Conservation (phyloP, 1,140 invertebrate species). For the Caerostris extrusa region DNA sequence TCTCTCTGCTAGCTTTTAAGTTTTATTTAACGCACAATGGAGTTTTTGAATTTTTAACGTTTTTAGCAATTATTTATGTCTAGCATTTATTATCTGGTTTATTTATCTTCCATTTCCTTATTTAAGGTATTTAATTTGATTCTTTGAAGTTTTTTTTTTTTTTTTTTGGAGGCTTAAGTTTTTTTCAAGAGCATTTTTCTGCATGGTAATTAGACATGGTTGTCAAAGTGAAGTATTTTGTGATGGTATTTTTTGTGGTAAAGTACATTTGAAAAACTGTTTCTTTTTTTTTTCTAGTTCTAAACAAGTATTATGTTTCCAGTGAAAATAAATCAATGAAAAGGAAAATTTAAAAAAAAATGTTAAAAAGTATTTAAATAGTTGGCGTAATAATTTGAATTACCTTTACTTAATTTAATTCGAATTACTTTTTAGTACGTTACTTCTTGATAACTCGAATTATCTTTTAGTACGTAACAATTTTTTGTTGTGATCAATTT, state of each 20-base stretch:
- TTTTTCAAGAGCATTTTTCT: background rate
- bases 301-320: background rate
- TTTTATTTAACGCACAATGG: background rate
- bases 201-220: background rate
- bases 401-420: too few species aligned
- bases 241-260: background rate
- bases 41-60: background rate
- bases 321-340: too few species aligned
- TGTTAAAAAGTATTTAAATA: too few species aligned
- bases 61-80: conserved; percentile 27
- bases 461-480: too few species aligned
- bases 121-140: conserved; percentile 33
- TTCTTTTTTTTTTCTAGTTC: background rate
- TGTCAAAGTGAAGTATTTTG: background rate
- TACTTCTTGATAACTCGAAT: too few species aligned
- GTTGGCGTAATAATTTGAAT: too few species aligned
- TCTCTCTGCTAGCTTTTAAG: conserved; percentile 14
- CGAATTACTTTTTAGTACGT: too few species aligned
- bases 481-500: too few species aligned
- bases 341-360: too few species aligned
- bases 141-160: background rate
- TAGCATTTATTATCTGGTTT: conserved; percentile 14
- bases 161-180: background rate
- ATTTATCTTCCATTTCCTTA: conserved; percentile 20
- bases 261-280: background rate